Evolutionary conservation across 2,888 invertebrate genomes (phyloP), one percentile per base, ranked within the genome.

Genomic region (Palloptera scutellata): DNA sequence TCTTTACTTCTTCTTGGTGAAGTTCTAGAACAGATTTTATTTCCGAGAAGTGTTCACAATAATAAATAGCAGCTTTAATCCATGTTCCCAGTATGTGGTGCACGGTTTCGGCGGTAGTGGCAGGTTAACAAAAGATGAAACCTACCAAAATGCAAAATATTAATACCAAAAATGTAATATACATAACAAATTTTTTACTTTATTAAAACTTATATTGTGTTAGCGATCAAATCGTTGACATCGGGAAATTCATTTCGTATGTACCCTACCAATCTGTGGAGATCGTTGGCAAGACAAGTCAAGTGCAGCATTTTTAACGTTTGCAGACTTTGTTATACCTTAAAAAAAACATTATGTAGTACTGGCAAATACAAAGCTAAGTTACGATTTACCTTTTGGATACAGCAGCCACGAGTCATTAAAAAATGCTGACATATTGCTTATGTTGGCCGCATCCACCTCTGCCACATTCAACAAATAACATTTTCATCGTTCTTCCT

Each of bases 261-360:
- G 19, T 15, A 54, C 12, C 15, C 54, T 19, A 15, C 54, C 5
- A 54, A n/a, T 12, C 54, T 13, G 17, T 54, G 54, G 5, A 42
- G 42, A 60, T 42, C 60, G n/a, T 60, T 42, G n/a, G 60, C 41
- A 15, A 60, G 42, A 42, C 60, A 60, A 40, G 60, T 60, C 30
- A 60, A 30, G 20, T 60, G 60, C 42, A 60, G 12, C 60, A 60
- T 42, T 15, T 60, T 60, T 45, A 60, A 30, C 12, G 43, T 60
- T 15, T 60, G 41, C 45, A 60, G 17, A 61, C 61, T 48, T 51
- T 61, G 17, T 61, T 40, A 61, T 48, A 40, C 61, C 61, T 45
- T 45, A n/a, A 48, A 19, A 54, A 9, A 48, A 15, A n/a, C 48
- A 10, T 11, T 48, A n/a, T 48, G 48, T 48, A 13, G 48, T 48